Evolutionary conservation across 2,113 vertebrate species (phyloP), one percentile per base, ranked within the genome.

Genomic region (Narcine bancroftii): DNA sequence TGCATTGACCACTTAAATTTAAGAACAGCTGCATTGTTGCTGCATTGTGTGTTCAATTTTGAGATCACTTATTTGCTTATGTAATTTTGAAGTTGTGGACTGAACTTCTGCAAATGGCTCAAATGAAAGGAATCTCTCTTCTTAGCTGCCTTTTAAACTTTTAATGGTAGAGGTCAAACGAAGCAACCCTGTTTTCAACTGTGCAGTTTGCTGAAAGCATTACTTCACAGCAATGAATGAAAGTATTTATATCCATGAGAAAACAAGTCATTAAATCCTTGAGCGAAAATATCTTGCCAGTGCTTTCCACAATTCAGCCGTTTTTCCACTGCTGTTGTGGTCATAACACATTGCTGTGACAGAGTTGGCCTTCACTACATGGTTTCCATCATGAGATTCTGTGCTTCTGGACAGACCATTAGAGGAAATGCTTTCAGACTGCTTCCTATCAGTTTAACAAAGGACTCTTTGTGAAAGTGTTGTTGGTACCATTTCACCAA

Each of bases 391-490:
- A 45, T 91, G 89, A 50, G 47, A 83, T 83, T 6, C 45, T 83
- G 42, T 53, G 47, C 24, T 83, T 83, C 6, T 83, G 79, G 79
- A 91, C 65, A 69, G 39, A 69, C 4, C 63, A 69, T 91, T 39
- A 71, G 89, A 91, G 89, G 89, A 71, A 91, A 91, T 71, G 39
- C 63, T 91, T 91, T 91, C 89, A 91, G 50, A 33, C 83, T 91
- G 39, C 63, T 89, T 89, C 17, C 87, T 89, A 71, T 29, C 63
- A 69, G 65, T 69, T 69, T 42, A 91, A 91, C 89, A 91, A 91
- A 91, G 89, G 42, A 65, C 24, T 69, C 71, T 91, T 91, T 91
- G 65, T 91, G 63, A 91, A 91, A 45, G 39, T 33, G 42, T 45
- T 71, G 89, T 65, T 65, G 42, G 9, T 47, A 39, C 89, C 42